phyloP scores from a whole-genome alignment of 2,113 vertebrate genomes.

The Actenoides hombroni region DNA sequence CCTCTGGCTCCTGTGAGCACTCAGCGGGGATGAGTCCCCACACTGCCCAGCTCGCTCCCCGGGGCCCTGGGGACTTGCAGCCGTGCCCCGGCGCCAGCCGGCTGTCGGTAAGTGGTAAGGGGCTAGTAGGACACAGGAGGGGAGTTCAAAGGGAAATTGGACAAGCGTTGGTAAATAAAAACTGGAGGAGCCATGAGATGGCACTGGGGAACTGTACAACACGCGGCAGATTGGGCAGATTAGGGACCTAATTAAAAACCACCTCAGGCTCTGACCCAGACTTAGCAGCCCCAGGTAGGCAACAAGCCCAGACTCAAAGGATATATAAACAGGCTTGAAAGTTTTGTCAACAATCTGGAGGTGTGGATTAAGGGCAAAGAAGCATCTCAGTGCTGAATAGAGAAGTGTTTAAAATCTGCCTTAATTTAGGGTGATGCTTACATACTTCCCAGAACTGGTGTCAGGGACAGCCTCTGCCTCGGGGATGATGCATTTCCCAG shows the following conservation, averaged over 20 bases:
- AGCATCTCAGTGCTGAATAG: not conserved
- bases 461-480: not conserved
- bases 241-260: not conserved
- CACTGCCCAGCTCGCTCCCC: not conserved
- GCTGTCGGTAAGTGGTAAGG: rapidly evolving
- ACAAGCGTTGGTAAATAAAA: not conserved
- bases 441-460: rapidly evolving
- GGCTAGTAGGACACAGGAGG: not conserved
- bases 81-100: rapidly evolving
- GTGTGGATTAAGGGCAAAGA: not conserved
- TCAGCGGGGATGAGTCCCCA: rapidly evolving
- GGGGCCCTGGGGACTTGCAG: not conserved
- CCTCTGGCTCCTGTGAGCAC: not conserved
- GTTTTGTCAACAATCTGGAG: not conserved
- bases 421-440: not conserved
- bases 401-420: not conserved
- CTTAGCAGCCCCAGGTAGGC: not conserved
- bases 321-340: not conserved
- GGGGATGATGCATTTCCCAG: not conserved
- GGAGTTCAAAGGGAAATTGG: not conserved
- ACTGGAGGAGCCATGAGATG: not conserved
- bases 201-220: not conserved
- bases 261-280: not conserved
- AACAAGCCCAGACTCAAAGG: not conserved
- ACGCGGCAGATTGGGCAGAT: rapidly evolving